These are phyloP conservation scores for Pyrochroa serraticornis DNA, from an alignment of 2,888 invertebrate genomes.

Conservation along the genomic window DNA sequence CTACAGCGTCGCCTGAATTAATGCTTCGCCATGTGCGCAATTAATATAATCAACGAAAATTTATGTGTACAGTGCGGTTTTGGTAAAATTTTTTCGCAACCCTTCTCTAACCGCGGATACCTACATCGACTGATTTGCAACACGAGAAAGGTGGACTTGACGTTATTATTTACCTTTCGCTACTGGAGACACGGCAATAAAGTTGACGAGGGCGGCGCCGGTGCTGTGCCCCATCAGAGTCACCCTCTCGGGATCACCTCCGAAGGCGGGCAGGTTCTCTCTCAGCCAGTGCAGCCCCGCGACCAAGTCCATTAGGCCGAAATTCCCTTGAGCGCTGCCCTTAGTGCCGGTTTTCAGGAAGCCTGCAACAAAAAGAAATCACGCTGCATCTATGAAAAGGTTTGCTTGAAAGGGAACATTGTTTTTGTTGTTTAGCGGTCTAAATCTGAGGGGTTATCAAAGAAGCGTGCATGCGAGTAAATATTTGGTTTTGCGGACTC, in stretches of 20 bases:
- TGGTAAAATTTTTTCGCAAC: background rate
- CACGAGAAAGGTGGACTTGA: slow-evolving; percentile 15
- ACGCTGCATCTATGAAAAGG: background rate
- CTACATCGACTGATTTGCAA: slow-evolving; percentile 25
- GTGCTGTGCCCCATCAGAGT: slow-evolving; percentile 96
- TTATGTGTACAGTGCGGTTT: too few species aligned
- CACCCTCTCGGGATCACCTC: slow-evolving; percentile 91
- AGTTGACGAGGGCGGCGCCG: slow-evolving; percentile 95
- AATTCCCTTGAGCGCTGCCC: slow-evolving; percentile 89
- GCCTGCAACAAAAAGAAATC: slow-evolving; percentile 62
- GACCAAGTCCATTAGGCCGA: slow-evolving; percentile 89
- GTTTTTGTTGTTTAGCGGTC: too few species aligned
- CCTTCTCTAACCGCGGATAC: background rate
- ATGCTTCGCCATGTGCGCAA: too few species aligned
- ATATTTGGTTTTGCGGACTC: background rate
- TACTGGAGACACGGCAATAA: slow-evolving; percentile 94
- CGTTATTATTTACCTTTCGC: slow-evolving; percentile 75
- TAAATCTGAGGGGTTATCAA: too few species aligned
- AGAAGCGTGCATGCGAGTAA: background rate
- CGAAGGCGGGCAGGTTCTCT: slow-evolving; percentile 93
- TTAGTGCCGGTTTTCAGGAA: slow-evolving; percentile 90
- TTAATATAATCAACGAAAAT: too few species aligned
- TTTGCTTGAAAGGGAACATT: background rate
- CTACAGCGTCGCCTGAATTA: too few species aligned
- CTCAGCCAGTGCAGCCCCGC: slow-evolving; percentile 97